Base-by-base conservation (phyloP, 1,140 invertebrate genomes). In the Nixonia krombeini region DNA sequence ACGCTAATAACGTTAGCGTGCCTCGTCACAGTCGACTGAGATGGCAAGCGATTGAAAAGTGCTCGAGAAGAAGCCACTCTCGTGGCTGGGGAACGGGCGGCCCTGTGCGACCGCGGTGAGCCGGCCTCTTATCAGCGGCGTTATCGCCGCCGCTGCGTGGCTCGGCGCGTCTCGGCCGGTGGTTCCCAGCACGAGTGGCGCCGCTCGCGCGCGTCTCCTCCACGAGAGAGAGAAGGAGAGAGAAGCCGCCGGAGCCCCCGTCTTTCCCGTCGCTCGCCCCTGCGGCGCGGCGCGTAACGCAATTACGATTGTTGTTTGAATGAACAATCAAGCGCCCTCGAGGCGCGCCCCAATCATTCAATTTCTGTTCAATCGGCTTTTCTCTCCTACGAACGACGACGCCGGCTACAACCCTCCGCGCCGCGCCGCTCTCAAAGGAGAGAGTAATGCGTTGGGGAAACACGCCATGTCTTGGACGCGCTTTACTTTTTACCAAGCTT, bases 281-380 rank as follows among this genome's bases (percentile, higher is more conserved):
- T 44, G 35, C 51, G 16, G 25, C 58, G 59, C 65, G 72, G 69
- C 70, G 75, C 76, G 78, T 85, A 85, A 85, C 80, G 81, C 81
- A 85, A 85, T 85, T 85, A 85, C 82, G 80, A 85, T 85, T 85
- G 84, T 85, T 85, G 82, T 85, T 85, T 85, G 83, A 85, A 85
- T 85, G 84, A 85, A 85, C 84, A 85, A 85, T 85, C 84, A 85
- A 85, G 84, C 80, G 79, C 84, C 82, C 84, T 84, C 79, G 76
- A 84, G 74, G 73, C 73, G 73, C 75, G 70, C 77, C 76, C 80
- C 81, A 80, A 85, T 85, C 84, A 85, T 85, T 85, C 84, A 84
- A 85, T 85, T 85, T 85, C 78, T 75, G 82, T 81, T 85, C 83
- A 83, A 85, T 85, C 84, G 83, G 79, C 81, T 84, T 79, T 59